Evolutionary conservation across 2,797 vertebrate genomes (phyloP).

Genomic region (Harpagifer antarcticus): DNA sequence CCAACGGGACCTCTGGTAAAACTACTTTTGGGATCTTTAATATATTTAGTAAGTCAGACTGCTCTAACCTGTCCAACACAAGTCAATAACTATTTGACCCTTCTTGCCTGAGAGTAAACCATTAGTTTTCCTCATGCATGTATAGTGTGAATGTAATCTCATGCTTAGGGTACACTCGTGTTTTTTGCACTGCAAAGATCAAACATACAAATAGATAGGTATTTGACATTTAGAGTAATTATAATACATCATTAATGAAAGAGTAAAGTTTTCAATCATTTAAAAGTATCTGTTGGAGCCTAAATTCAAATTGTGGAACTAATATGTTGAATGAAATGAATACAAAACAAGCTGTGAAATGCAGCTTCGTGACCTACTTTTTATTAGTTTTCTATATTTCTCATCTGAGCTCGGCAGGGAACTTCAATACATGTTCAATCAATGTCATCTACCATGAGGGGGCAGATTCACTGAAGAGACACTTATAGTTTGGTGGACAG

Average conservation of each 20-base stretch:
- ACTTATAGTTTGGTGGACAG: not conserved
- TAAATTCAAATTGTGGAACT: not conserved
- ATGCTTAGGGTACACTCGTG: too few relatives aligned
- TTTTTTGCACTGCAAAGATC: too few relatives aligned
- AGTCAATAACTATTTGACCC: too few relatives aligned
- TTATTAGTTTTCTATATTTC: not conserved
- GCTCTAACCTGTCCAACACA: not conserved
- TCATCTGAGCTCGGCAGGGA: not conserved
- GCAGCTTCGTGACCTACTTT: conserved; percentile 18
- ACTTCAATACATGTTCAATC: not conserved
- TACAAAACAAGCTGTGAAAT: not conserved
- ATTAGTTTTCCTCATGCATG: too few relatives aligned
- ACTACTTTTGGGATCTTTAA: not conserved
- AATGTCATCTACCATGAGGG: not conserved
- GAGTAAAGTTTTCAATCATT: not conserved
- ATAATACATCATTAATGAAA: too few relatives aligned
- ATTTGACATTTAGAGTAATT: not conserved
- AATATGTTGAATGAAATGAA: not conserved
- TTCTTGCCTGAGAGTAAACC: too few relatives aligned
- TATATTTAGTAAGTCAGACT: not conserved
- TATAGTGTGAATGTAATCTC: too few relatives aligned
- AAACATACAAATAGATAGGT: too few relatives aligned
- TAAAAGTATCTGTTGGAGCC: not conserved
- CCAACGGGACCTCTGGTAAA: too few relatives aligned
- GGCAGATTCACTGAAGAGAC: not conserved